Evolutionary conservation across 2,888 invertebrate species (phyloP), one percentile per base, ranked within the genome.

Genomic region (Drosophila paramelanica): DNA sequence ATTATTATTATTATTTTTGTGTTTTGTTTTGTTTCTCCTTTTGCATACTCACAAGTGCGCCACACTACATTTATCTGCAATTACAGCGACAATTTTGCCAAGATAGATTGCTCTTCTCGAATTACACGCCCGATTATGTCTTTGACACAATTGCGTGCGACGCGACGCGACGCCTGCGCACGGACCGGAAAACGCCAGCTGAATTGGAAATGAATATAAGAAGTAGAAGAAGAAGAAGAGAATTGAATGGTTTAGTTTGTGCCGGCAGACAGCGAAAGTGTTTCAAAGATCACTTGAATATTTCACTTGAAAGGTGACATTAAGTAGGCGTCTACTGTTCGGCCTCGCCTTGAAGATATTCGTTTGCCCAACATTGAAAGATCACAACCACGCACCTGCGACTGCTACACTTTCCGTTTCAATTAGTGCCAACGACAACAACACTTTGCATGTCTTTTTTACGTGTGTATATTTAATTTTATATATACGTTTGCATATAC

Each of bases 271-370:
- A 65, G 80, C 66, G 88, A 85, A 88, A 81, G 88, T 78, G 67
- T 51, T 72, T 64, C 17, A 52, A 31, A 47, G 25, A 64, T 46
- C 64, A 49, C 25, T 45, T n/a, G 14, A 33, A 64, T 56, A 69
- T 66, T 82, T 82, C 86, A 36, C 73, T 36, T 53, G 86, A 82
- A 82, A 61, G 49, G 66, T 51, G 71, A 60, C 71, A 88, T 82
- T 82, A 81, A 61, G 86, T 81, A 79, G 78, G 85, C 84, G 87
- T 77, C 80, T 59, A 42, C 57, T 46, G 55, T 31, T 56, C 31
- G 33, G 46, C 23, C 17, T 61, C 45, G 57, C 67, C 73, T 77
- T 67, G 59, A 39, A 39, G 36, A 52, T 47, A 58, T 5, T 45
- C 5, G 41, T 56, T 51, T 62, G 39, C 36, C 33, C n/a, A 51